Evolutionary conservation across 2,113 vertebrate genomes (phyloP).

Genomic region (Paralichthys olivaceus): DNA sequence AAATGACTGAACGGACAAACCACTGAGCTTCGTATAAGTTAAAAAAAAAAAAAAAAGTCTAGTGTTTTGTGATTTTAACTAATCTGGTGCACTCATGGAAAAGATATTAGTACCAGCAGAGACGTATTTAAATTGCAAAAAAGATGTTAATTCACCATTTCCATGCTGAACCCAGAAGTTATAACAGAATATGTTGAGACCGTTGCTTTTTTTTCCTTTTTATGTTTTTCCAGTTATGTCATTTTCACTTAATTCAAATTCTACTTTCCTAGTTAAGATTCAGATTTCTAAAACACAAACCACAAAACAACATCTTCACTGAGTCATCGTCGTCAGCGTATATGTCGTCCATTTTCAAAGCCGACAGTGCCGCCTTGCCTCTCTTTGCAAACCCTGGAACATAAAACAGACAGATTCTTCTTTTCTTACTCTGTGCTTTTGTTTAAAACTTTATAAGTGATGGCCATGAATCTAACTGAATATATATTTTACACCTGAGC

Average conservation of each 20-base stretch:
- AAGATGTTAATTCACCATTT: neutral
- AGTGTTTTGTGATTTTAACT: neutral
- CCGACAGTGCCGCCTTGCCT: neutral
- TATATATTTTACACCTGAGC: slow-evolving; percentile 28
- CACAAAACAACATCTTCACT: neutral
- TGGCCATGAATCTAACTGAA: slow-evolving; percentile 8
- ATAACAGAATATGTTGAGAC: neutral
- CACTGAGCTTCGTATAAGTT: neutral
- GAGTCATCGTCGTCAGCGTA: neutral
- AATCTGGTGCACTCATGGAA: neutral
- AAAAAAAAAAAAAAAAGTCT: neutral
- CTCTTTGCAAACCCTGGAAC: neutral
- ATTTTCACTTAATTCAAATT: slow-evolving; percentile 14
- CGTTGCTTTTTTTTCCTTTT: neutral
- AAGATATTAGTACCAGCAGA: neutral
- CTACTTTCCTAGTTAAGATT: neutral
- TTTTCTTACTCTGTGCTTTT: neutral
- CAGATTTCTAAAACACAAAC: neutral
- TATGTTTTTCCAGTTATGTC: neutral
- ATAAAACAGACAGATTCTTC: neutral
- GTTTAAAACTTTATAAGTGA: slow-evolving; percentile 21
- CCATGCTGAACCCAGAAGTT: neutral
- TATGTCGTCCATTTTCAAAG: neutral
- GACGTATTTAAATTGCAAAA: slow-evolving; percentile 14
- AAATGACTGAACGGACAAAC: neutral